Evolutionary conservation across 2,888 invertebrate species (phyloP), one percentile per base, ranked within the genome.

Genomic region (Oscheius myriophilus): DNA sequence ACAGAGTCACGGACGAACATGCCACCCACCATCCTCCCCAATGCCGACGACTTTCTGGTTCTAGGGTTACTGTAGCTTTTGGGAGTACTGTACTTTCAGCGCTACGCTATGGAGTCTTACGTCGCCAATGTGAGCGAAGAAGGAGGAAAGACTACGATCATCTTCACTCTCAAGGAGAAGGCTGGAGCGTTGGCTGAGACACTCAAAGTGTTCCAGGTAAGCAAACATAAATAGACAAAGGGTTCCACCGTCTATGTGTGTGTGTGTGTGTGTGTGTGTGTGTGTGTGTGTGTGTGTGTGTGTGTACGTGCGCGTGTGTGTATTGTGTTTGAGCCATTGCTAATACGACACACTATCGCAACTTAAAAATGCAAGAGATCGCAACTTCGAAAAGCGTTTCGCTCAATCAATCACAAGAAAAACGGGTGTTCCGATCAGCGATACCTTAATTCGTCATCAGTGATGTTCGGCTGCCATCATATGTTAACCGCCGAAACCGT

Each of bases 161-260:
- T 96, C 41, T 95, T 96, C 88, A 93, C 95, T 0, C 92, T 96
- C 0, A 91, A 91, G 65, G 92, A 92, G 70, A 91, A 92, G 86
- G 92, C 94, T 1, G 98, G 98, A 1, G 92, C 93, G 1, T 89
- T 98, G 62, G 95, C 95, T 1, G 91, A 91, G 84, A 93, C 92
- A 68, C 90, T 98, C 70, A 92, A 92, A 86, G 91, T 96, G 26
- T 97, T 98, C 88, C 92, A 94, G 87, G 92, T 92, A 84, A 18
- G 69, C 42, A 14, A 18, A 18, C n/a, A n/a, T n/a, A n/a, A 55
- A 16, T n/a, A n/a, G n/a, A n/a, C n/a, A n/a, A n/a, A n/a, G n/a
- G n/a, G n/a, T n/a, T n/a, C n/a, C n/a, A n/a, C n/a, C n/a, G n/a
- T n/a, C n/a, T n/a, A n/a, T n/a, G n/a, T n/a, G n/a, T n/a, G n/a